Conservation (phyloP, 2,113 vertebrate genomes). For the Anser cygnoides region DNA sequence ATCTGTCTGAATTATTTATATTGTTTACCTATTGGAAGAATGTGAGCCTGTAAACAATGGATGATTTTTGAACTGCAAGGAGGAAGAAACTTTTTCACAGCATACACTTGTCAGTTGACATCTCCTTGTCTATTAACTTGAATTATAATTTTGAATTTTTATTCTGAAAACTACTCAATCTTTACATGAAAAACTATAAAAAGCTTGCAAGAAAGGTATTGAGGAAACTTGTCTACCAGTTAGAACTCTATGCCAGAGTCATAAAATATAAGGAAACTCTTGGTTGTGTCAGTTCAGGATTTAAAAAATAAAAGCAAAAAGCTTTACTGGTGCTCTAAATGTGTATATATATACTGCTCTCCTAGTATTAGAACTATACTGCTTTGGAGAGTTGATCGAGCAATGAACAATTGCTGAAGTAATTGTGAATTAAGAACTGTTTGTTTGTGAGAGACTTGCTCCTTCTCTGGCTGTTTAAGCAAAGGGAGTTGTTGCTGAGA, state of each 20-base stretch:
- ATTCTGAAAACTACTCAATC: background rate
- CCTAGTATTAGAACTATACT: background rate
- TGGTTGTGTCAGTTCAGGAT: background rate
- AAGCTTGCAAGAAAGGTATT: background rate
- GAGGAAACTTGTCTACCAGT: background rate
- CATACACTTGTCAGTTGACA: background rate
- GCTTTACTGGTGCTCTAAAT: background rate
- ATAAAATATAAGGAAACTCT: background rate
- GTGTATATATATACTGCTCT: background rate
- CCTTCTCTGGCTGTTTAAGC: background rate
- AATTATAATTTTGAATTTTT: background rate
- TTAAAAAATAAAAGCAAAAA: background rate
- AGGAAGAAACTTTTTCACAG: slow-evolving; percentile 4
- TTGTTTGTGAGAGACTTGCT: background rate
- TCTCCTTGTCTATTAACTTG: background rate
- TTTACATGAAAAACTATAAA: background rate
- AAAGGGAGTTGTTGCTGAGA: background rate
- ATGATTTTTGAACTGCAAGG: background rate
- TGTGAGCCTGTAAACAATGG: background rate
- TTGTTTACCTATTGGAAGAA: background rate
- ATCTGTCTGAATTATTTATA: background rate
- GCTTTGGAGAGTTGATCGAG: background rate
- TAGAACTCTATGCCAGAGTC: no score
- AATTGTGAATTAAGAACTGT: background rate
- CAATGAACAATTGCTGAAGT: background rate